Evolutionary conservation across 1,140 invertebrate species (phyloP).

Genomic region (Aradophagus sp.): DNA sequence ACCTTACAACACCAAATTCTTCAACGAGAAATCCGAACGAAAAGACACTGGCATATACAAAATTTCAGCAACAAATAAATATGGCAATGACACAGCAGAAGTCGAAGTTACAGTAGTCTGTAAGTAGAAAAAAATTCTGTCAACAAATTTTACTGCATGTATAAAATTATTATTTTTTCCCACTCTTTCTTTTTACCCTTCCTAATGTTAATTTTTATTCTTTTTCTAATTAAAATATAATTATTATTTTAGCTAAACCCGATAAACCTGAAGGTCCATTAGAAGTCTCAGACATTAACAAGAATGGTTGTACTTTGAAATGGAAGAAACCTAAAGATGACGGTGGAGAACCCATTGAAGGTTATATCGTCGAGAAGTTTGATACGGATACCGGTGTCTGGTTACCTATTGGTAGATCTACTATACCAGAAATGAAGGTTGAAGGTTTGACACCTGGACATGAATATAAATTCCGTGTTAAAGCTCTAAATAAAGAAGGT

Average conservation of each 20-base stretch:
- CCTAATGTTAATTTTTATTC: no score
- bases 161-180: slow-evolving; percentile 11
- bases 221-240: no score
- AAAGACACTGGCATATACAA: slow-evolving; percentile 91
- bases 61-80: slow-evolving; percentile 89
- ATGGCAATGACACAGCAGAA: slow-evolving; percentile 91
- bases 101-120: slow-evolving; percentile 93
- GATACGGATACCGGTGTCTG: slow-evolving; percentile 93
- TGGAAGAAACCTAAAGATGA: slow-evolving; percentile 99
- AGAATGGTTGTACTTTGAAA: slow-evolving; percentile 95
- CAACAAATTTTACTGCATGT: background rate
- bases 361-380: slow-evolving; percentile 96
- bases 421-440: slow-evolving; percentile 90
- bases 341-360: slow-evolving; percentile 95
- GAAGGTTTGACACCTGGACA: slow-evolving; percentile 92
- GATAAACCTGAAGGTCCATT: slow-evolving; percentile 94
- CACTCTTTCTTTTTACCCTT: no score
- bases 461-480: slow-evolving; percentile 98
- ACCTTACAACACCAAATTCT: slow-evolving; percentile 90
- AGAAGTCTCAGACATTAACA: slow-evolving; percentile 95
- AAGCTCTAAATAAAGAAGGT: slow-evolving; percentile 97
- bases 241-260: slow-evolving; percentile 88
- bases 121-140: slow-evolving; percentile 74
- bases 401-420: slow-evolving; percentile 89
- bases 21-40: slow-evolving; percentile 86